Evolutionary conservation across 2,113 vertebrate species (phyloP), one percentile per base, ranked within the genome.

Genomic region (Heterochromis multidens): DNA sequence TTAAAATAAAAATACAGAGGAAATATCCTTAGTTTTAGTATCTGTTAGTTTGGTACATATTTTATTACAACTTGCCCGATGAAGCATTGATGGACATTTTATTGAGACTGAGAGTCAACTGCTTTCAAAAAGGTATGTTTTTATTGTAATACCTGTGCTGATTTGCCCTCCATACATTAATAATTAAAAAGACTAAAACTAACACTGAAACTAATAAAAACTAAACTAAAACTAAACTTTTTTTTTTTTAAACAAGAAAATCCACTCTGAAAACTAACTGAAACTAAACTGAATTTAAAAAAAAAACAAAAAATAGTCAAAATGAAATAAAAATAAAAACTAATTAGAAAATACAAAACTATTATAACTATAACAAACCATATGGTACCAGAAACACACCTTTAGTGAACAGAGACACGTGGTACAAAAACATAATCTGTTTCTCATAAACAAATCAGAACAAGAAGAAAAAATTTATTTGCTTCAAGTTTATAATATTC

Each of bases 181-280:
- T 62, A 21, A 21, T 62, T 0, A 35, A 21, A 62, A 33, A 35
- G 31, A 62, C 21, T 29, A 62, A 33, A 12, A 33, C 17, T 35
- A 62, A 21, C 2, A 3, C 9, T 35, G 19, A 62, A 61, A 61
- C 0, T 0, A 21, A 27, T 33, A 61, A 21, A 33, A 61, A 21
- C n/a, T 33, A 3, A 61, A 61, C 59, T 31, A 11, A 61, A 31
- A n/a, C n/a, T 21, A 61, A 61, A 61, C 27, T 3, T 61, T 33
- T 2, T 33, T 33, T 11, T 61, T 29, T 33, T 10, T 35, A 35
- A 62, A 62, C 60, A 62, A 62, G 60, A 62, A 35, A 37, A 37
- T 37, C 3, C 21, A 35, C 10, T 62, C 0, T 12, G 31, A 10
- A 62, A 62, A 35, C 31, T 35, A 62, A 62, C 31, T 35, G 31